Evolutionary conservation across 2,797 vertebrate genomes (phyloP).

Genomic region (Diplodus puntazzo): DNA sequence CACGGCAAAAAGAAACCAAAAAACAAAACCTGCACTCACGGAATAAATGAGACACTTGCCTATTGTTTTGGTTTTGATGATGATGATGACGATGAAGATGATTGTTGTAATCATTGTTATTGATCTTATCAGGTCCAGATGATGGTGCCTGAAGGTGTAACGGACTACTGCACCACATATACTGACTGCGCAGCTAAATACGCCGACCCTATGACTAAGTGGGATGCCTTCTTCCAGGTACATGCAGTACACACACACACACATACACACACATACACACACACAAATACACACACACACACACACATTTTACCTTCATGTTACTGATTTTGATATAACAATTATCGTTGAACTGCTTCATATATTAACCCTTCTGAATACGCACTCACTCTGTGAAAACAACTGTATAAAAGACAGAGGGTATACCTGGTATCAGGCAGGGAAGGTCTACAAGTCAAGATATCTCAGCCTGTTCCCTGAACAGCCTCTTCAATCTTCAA

Average conservation of each 20-base stretch:
- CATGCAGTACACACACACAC: background rate
- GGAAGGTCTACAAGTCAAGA: too few relatives aligned
- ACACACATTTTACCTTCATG: too few relatives aligned
- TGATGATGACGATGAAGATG: background rate
- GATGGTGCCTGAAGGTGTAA: conserved; percentile 74
- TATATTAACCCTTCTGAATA: too few relatives aligned
- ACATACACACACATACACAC: background rate
- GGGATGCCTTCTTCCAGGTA: conserved; percentile 91
- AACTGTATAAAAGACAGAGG: too few relatives aligned
- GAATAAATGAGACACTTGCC: too few relatives aligned
- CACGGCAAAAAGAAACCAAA: background rate
- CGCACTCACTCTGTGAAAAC: too few relatives aligned
- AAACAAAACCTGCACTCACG: too few relatives aligned
- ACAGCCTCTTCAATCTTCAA: background rate
- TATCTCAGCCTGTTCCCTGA: background rate
- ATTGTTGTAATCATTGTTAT: background rate
- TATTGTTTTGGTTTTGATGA: background rate
- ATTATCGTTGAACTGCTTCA: too few relatives aligned
- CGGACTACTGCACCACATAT: conserved; percentile 85
- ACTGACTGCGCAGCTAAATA: conserved; percentile 77
- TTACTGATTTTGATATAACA: too few relatives aligned
- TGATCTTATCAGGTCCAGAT: conserved; percentile 77
- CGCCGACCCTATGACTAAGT: conserved; percentile 84
- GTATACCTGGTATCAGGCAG: too few relatives aligned
- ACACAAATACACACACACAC: background rate